Percentiles rank a stretch among this genome's conserved stretches.
These are phyloP conservation scores for Pelodytes ibericus DNA, from an alignment of 2,797 vertebrate species.

Conservation along the genomic window DNA sequence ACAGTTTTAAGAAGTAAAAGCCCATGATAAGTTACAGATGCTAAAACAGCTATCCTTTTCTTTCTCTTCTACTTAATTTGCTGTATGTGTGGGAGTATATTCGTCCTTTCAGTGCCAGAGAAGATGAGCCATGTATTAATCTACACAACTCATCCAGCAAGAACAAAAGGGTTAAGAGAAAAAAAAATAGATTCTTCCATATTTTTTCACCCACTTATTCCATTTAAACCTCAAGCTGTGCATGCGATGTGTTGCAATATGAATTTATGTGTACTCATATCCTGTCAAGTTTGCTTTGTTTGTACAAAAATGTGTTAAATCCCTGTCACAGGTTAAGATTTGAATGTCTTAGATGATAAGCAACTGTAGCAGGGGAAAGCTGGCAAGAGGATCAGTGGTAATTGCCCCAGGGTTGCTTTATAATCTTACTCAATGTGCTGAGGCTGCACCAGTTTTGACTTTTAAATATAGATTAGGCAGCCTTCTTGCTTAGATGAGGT, in stretches of 20 bases:
- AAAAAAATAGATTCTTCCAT: neutral
- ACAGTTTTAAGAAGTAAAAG: neutral
- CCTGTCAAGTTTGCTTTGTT: neutral
- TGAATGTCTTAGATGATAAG: too few species aligned
- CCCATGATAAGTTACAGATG: neutral
- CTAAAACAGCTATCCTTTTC: neutral
- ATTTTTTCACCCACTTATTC: neutral
- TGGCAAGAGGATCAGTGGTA: too few species aligned
- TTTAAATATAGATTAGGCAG: too few species aligned
- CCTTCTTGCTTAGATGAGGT: too few species aligned
- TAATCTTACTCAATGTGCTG: too few species aligned
- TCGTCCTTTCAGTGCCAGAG: neutral
- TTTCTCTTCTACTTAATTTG: neutral
- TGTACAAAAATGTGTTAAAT: neutral
- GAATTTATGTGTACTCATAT: neutral
- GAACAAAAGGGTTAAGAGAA: conserved; percentile 2
- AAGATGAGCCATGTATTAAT: neutral
- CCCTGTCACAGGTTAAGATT: neutral
- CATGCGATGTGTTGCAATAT: neutral
- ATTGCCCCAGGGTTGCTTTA: too few species aligned
- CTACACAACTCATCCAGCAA: neutral
- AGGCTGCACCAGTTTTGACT: too few species aligned
- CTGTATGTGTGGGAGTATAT: conserved; percentile 1
- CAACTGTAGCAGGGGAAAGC: too few species aligned
- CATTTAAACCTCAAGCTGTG: neutral